Evolutionary conservation across 2,113 vertebrate species (phyloP).

Genomic region (Geococcyx californianus): DNA sequence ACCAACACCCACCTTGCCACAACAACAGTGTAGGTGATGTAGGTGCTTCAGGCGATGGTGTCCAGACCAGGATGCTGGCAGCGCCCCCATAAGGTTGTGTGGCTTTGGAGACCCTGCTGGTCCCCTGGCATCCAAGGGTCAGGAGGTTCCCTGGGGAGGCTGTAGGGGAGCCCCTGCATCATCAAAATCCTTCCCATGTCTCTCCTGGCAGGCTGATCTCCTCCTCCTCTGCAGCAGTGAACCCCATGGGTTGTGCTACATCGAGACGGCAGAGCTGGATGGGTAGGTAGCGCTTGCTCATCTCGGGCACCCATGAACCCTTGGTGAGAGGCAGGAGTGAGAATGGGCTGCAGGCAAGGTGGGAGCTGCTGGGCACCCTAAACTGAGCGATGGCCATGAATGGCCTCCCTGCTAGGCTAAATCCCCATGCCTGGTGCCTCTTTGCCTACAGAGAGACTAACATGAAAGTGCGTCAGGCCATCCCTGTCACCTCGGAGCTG

Average conservation of each 20-base stretch:
- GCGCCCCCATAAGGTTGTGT: fast-evolving
- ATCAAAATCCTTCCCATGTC: neutral
- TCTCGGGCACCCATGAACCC: neutral
- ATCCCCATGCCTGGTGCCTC: fast-evolving
- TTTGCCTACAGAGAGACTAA: conserved; percentile 86
- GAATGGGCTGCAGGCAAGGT: neutral
- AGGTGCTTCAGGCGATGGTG: fast-evolving
- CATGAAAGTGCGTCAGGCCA: conserved; percentile 94
- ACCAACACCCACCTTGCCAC: too few relatives aligned
- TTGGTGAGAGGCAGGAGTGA: neutral
- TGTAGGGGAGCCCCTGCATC: fast-evolving
- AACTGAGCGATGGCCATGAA: fast-evolving
- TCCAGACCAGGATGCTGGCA: neutral
- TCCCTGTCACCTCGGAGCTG: conserved; percentile 85
- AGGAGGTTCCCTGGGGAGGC: neutral
- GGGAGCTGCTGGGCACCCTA: neutral
- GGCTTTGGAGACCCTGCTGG: fast-evolving
- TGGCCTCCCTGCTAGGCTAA: neutral
- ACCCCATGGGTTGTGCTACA: conserved; percentile 94
- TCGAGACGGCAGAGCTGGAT: conserved; percentile 94
- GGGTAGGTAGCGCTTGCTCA: conserved; percentile 74
- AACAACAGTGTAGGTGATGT: neutral
- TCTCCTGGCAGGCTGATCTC: conserved; percentile 86
- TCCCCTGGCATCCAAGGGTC: neutral
- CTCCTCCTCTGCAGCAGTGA: conserved; percentile 95